Evolutionary conservation across 2,797 vertebrate genomes (phyloP).

Genomic region (Rhinophrynus dorsalis): DNA sequence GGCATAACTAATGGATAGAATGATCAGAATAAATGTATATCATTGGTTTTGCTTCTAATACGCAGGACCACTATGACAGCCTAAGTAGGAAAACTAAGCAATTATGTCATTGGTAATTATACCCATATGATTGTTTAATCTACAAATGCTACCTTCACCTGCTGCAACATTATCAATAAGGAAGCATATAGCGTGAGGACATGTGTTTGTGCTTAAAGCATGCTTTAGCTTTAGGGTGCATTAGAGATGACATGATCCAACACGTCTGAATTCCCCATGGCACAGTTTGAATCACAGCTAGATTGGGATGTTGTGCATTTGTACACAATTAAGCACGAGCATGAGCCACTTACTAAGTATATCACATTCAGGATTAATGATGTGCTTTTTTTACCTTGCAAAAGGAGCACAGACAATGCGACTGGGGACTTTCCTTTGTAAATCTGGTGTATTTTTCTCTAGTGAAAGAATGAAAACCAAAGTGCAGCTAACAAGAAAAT

Average conservation of each 20-base stretch:
- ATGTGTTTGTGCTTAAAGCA: neutral
- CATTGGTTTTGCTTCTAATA: too few species aligned
- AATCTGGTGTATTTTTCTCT: slow-evolving; percentile 3
- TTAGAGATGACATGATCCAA: neutral
- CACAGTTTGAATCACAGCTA: neutral
- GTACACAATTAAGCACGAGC: slow-evolving; percentile 7
- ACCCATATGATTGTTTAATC: too few species aligned
- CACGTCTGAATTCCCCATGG: neutral
- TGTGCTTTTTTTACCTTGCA: neutral
- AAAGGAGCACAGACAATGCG: neutral
- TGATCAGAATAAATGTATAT: too few species aligned
- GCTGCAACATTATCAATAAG: neutral
- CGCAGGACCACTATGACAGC: too few species aligned
- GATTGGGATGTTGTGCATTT: neutral
- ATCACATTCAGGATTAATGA: slow-evolving; percentile 1
- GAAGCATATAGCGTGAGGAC: slow-evolving; percentile 11
- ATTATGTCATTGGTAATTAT: too few species aligned
- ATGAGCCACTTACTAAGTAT: slow-evolving; percentile 24
- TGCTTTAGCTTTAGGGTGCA: neutral
- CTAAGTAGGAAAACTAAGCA: too few species aligned
- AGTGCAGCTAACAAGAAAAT: too few species aligned
- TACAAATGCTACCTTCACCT: slow-evolving; percentile 13
- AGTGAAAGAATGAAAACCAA: too few species aligned
- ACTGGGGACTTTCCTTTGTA: neutral
- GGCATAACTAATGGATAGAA: too few species aligned